phyloP scores from a whole-genome alignment of 2,888 invertebrate genomes.

The Euproctis similis region DNA sequence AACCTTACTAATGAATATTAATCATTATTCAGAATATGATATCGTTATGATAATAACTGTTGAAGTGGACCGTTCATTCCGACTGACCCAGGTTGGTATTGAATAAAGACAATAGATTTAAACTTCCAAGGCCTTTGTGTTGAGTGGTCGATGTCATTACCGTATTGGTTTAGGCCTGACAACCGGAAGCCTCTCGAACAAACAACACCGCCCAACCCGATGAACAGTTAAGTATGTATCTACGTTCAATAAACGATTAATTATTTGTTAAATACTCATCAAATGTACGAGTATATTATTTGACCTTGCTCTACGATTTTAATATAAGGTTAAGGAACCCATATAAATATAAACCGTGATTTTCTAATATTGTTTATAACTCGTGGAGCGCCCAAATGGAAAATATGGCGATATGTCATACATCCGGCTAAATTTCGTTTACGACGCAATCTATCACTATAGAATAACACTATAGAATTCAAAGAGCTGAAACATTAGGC shows the following conservation, averaged over 20 bases:
- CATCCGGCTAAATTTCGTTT: too few species aligned
- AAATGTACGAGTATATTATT: too few species aligned
- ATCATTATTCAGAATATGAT: slow-evolving; percentile 16
- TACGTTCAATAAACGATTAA: background rate
- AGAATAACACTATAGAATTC: too few species aligned
- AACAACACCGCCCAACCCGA: slow-evolving; percentile 30
- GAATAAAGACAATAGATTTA: slow-evolving; percentile 34
- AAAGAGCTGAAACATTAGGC: too few species aligned
- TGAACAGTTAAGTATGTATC: slow-evolving; percentile 26
- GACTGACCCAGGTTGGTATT: slow-evolving; percentile 25
- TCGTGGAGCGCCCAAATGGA: too few species aligned
- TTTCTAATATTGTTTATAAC: too few species aligned
- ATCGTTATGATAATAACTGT: slow-evolving; percentile 25
- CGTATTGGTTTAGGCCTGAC: slow-evolving; percentile 49
- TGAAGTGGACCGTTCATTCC: slow-evolving; percentile 34
- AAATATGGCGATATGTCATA: too few species aligned
- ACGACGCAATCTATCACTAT: too few species aligned
- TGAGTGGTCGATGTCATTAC: slow-evolving; percentile 46
- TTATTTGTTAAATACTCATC: too few species aligned
- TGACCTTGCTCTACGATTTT: too few species aligned
- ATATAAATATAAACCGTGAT: too few species aligned
- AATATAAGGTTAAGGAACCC: too few species aligned
- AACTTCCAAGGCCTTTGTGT: slow-evolving; percentile 34
- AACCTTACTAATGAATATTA: slow-evolving; percentile 13
- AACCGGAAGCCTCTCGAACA: slow-evolving; percentile 42